A percentile compares a stretch with the other conserved stretches of the same genome.
These are phyloP conservation scores for Stenichneumon culpator DNA, from an alignment of 2,888 invertebrate genomes.

Conservation along the genomic window DNA sequence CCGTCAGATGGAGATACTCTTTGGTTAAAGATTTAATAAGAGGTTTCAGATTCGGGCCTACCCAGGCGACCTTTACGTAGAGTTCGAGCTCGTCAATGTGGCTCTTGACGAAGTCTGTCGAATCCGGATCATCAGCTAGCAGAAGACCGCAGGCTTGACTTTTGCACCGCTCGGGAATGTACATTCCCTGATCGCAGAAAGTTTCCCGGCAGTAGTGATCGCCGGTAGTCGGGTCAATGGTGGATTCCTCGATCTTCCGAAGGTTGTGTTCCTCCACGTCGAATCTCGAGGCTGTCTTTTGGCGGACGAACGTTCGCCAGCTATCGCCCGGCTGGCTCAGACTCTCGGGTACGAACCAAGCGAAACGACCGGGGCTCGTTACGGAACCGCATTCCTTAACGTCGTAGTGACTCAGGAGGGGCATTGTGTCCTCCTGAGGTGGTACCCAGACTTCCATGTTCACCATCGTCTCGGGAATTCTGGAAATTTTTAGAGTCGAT, in stretches of 20 bases:
- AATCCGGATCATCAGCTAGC: constrained; percentile 86
- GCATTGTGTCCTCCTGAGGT: constrained; percentile 87
- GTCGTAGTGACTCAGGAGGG: constrained; percentile 82
- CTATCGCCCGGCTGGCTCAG: constrained; percentile 84
- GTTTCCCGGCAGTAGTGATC: constrained; percentile 85
- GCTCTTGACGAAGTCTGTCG: constrained; percentile 87
- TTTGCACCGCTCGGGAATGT: constrained; percentile 87
- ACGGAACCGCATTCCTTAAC: constrained; percentile 87
- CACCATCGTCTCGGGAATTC: constrained; percentile 86
- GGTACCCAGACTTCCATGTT: constrained; percentile 91
- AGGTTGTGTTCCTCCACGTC: constrained; percentile 83
- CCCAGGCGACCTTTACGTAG: constrained; percentile 90
- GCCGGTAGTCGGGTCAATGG: constrained; percentile 76
- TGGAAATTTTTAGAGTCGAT: constrained; percentile 71
- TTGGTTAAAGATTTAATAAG: constrained; percentile 83
- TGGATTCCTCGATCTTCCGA: constrained; percentile 78
- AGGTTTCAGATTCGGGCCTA: constrained; percentile 87
- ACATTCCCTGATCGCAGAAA: constrained; percentile 87
- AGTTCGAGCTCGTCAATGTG: constrained; percentile 88
- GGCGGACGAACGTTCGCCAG: constrained; percentile 87
- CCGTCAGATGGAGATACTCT: constrained; percentile 73
- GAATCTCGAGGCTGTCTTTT: constrained; percentile 85
- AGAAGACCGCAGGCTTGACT: constrained; percentile 82
- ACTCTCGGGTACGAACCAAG: constrained; percentile 88
- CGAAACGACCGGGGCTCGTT: constrained; percentile 87